Conservation (phyloP, 2,113 vertebrate species). For the Chaenogobius annularis region DNA sequence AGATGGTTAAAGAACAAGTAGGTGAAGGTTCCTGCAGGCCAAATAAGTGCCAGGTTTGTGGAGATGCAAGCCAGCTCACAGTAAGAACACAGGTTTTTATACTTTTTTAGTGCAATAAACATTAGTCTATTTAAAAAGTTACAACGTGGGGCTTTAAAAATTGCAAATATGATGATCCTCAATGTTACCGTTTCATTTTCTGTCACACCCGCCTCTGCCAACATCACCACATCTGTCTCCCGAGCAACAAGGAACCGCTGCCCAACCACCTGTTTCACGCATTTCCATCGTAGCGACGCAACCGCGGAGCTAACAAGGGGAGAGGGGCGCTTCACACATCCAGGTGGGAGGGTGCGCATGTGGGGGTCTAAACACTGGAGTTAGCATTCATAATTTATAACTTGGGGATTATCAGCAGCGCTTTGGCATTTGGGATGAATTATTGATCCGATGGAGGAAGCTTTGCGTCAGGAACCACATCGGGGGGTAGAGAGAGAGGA, state of each 20-base stretch:
- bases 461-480: conserved; percentile 73
- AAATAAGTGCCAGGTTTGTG: too few species aligned
- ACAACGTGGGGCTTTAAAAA: too few species aligned
- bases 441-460: conserved; percentile 76
- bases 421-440: conserved; percentile 78
- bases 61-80: too few species aligned
- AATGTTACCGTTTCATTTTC: background rate
- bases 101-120: too few species aligned
- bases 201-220: background rate
- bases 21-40: too few species aligned
- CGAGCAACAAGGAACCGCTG: conserved; percentile 36
- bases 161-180: background rate
- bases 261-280: conserved; percentile 74
- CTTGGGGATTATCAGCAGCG: conserved; percentile 78
- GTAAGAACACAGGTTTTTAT: too few species aligned
- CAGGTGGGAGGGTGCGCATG: conserved; percentile 24
- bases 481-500: background rate
- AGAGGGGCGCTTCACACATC: conserved; percentile 33
- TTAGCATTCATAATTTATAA: conserved; percentile 79
- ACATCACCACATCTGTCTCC: conserved; percentile 15
- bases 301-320: conserved; percentile 67
- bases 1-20: too few species aligned
- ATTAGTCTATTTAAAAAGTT: too few species aligned
- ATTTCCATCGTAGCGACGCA: conserved; percentile 43
- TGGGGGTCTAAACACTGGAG: conserved; percentile 61